Evolutionary conservation across 2,113 vertebrate genomes (phyloP), one percentile per base, ranked within the genome.

Genomic region (Puffinus mauretanicus): DNA sequence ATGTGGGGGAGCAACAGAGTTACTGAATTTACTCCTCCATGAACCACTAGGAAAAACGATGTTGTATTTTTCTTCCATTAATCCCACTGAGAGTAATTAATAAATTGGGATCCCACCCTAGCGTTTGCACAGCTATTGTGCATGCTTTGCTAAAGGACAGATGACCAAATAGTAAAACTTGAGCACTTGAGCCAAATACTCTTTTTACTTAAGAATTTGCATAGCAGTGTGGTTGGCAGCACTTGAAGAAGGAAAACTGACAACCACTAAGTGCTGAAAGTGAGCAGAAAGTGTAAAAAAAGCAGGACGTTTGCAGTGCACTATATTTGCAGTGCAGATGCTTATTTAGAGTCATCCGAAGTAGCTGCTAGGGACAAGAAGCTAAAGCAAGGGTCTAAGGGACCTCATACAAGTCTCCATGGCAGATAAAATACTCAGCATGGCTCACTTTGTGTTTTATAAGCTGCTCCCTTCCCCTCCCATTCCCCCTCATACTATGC

Each of bases 11-110:
- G 42, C 58, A 93, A 80, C 25, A 86, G 88, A 80, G 88, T 55
- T 85, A 91, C 49, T 66, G 70, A 58, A 76, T 85, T 95, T 91
- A 93, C 57, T 96, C 47, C 85, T 60, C 72, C 42, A 5, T 46
- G 55, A 94, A 69, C 30, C 67, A 67, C 57, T 61, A 89, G 70
- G 80, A 92, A 88, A 92, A 65, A 64, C 30, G 18, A 95, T 88
- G 64, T 27, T 60, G 42, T 70, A 58, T 87, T 84, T 94, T 86
- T 89, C 55, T 79, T 79, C 90, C 66, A 22, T 86, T 75, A 94
- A 85, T 82, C 51, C 64, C 71, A 78, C 79, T 72, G n/a, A 96
- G 42, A 71, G 42, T 77, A 89, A 92, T 77, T 89, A 94, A 73
- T 90, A 88, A 94, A 73, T 61, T 93, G 40, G 57, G 62, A 87